Evolutionary conservation across 2,113 vertebrate genomes (phyloP), one percentile per base, ranked within the genome.

Genomic region (Himantopus leucocephalus): DNA sequence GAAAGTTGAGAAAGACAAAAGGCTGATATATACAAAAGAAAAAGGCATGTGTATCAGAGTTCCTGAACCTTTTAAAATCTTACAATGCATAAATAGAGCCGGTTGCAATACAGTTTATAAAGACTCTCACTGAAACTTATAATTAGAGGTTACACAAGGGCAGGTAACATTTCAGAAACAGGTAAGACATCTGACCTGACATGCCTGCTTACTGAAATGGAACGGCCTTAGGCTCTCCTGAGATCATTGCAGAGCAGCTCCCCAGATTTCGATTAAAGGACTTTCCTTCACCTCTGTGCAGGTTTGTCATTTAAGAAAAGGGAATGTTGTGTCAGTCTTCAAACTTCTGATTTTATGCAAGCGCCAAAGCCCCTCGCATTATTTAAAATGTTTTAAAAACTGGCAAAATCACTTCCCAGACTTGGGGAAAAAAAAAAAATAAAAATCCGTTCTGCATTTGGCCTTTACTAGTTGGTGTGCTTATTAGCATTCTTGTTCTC

Each of bases 121-220:
- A 94, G 74, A 63, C 91, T 77, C 80, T 91, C 55, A 79, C 76
- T 93, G 90, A 93, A 96, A 74, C 82, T 71, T 90, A 70, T 78
- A 96, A 94, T 95, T 97, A 97, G 89, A 96, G 80, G 94, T 95
- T 97, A 91, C 84, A 62, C 88, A 97, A 97, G 88, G 93, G 80
- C 85, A 96, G 90, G 92, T 70, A 60, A 56, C 68, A 94, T 77
- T 97, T 95, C 80, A 97, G 94, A 96, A 97, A 82, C 47, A 71
- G 86, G 89, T 77, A 92, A 75, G 43, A 53, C 77, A 90, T 93
- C 81, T 94, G 85, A 88, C 68, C 75, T 66, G 95, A 81, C 93
- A 91, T 52, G 92, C 83, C 67, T 71, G 45, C 67, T 70, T 68
- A 52, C 63, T 95, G 81, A 91, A 96, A 86, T 92, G 96, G 85